A percentile compares a stretch with the other conserved stretches of the same genome.
phyloP scores from a whole-genome alignment of 2,888 invertebrate genomes.

The Noctua janthina region DNA sequence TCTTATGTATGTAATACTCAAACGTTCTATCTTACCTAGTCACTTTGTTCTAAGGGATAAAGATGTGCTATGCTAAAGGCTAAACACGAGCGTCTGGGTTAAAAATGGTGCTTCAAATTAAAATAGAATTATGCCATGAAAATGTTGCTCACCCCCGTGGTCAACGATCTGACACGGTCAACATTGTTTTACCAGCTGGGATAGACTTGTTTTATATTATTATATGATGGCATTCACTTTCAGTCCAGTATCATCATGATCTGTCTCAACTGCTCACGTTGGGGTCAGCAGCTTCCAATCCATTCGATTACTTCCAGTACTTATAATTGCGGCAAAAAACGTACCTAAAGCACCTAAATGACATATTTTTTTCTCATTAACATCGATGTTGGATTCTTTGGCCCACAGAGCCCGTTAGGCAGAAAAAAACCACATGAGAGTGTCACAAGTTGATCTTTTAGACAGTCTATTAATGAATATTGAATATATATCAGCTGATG shows the following conservation, averaged over 20 bases:
- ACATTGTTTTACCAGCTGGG: neutral
- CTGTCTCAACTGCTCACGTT: neutral
- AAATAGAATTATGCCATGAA: neutral
- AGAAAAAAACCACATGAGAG: neutral
- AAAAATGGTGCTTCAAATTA: neutral
- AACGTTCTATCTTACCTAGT: neutral
- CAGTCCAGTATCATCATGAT: neutral
- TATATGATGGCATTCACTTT: neutral
- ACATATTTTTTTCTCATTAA: neutral
- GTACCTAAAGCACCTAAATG: neutral
- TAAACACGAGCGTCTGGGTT: neutral
- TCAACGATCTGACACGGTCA: neutral
- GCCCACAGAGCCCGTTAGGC: neutral
- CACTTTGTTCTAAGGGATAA: neutral
- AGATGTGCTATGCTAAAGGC: neutral
- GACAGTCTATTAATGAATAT: neutral
- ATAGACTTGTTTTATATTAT: neutral
- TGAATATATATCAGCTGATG: neutral
- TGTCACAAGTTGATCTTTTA: neutral
- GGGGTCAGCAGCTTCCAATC: neutral
- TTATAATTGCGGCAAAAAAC: neutral
- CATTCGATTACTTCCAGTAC: neutral
- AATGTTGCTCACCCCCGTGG: neutral
- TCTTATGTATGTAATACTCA: neutral
- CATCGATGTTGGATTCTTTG: neutral